Conservation (phyloP, 2,113 vertebrate genomes). For the Sebastes schlegelii region DNA sequence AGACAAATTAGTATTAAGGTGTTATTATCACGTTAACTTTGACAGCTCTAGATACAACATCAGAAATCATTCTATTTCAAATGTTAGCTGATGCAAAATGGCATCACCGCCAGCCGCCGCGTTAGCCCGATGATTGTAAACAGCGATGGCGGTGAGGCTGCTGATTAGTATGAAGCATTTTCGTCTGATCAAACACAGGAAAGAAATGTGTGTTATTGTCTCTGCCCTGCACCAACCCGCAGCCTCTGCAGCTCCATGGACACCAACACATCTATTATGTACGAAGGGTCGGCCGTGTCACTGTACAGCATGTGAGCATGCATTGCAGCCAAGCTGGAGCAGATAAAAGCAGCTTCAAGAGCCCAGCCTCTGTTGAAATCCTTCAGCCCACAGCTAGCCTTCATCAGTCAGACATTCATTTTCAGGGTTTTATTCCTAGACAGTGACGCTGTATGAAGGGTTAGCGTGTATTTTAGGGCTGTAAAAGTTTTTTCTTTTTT, state of each 20-base stretch:
- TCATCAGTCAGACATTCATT: constrained; percentile 24
- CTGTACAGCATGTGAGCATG: constrained; percentile 44
- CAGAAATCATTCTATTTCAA: not conserved
- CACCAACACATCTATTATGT: constrained; percentile 64
- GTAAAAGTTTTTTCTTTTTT: not conserved
- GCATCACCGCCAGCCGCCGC: not conserved
- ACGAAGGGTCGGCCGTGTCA: constrained; percentile 59
- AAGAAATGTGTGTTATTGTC: constrained; percentile 32
- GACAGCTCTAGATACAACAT: not conserved
- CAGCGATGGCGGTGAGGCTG: constrained; percentile 20
- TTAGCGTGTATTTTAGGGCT: not conserved
- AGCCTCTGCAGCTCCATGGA: constrained; percentile 53
- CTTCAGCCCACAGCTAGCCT: constrained; percentile 21
- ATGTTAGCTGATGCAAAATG: not conserved
- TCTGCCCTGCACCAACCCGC: constrained; percentile 21
- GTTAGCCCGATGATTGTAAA: constrained; percentile 53
- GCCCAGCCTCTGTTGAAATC: constrained; percentile 14
- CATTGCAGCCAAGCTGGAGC: constrained; percentile 25
- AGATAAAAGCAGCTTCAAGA: constrained; percentile 38
- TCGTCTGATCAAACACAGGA: constrained; percentile 47
- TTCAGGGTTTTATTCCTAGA: constrained; percentile 9
- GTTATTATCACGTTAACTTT: too few species aligned
- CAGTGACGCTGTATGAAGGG: not conserved
- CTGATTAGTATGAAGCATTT: constrained; percentile 50
- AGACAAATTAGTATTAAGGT: too few species aligned